Conservation (phyloP, 2,888 invertebrate species). For the Drosophila vallismaia region DNA sequence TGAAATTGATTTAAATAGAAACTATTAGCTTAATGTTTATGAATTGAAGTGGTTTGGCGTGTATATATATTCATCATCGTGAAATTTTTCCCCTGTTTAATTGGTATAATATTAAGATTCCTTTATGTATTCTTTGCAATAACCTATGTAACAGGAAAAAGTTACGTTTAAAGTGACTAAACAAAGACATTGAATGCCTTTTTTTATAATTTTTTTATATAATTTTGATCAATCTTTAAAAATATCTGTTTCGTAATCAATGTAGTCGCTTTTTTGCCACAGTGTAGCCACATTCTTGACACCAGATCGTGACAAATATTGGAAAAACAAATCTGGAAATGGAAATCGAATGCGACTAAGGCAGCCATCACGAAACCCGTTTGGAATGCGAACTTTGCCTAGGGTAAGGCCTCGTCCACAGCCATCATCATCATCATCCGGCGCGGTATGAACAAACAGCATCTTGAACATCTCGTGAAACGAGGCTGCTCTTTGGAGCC, state of each 20-base stretch:
- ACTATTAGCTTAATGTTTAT: constrained; percentile 25
- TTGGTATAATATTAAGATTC: not conserved
- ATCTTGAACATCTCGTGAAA: constrained; percentile 37
- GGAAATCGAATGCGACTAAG: constrained; percentile 61
- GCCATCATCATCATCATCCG: constrained; percentile 23
- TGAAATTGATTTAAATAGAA: constrained; percentile 43
- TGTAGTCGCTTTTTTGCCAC: not conserved
- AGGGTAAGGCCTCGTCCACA: constrained; percentile 33
- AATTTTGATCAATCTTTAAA: not conserved
- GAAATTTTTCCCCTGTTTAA: not conserved
- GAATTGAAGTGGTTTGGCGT: not conserved
- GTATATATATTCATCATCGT: no score
- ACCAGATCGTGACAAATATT: constrained; percentile 64
- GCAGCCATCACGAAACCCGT: constrained; percentile 60
- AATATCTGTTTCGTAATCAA: not conserved
- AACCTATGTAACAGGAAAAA: not conserved
- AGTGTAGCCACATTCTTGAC: constrained; percentile 56
- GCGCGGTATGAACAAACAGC: constrained; percentile 33
- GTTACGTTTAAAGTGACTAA: not conserved
- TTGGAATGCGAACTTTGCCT: constrained; percentile 47
- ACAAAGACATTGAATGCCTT: no score
- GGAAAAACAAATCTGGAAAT: constrained; percentile 60
- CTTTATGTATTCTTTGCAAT: not conserved
- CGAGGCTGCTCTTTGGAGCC: constrained; percentile 37
- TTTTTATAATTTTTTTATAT: not conserved